Evolutionary conservation across 2,113 vertebrate genomes (phyloP), one percentile per base, ranked within the genome.

Genomic region (Stictonetta naevosa): DNA sequence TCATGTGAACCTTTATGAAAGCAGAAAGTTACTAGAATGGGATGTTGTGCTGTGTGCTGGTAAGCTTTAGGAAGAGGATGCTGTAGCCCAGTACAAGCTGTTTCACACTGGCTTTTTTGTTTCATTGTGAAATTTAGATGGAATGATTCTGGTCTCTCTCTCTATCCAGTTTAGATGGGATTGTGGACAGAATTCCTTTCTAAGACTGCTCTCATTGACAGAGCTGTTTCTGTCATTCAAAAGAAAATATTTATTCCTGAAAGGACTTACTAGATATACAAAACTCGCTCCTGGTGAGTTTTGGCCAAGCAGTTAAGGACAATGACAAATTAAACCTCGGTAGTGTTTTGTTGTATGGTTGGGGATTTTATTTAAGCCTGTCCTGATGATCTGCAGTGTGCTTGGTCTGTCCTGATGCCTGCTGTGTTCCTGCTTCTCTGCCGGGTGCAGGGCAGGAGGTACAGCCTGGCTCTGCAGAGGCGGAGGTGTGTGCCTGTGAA

Each of bases 111-210:
- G 8, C 18, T 74, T 85, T 88, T 44, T 95, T 89, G 52, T 91
- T 16, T 55, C 13, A 3, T 69, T 71, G 62, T 64, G 76, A 90
- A 95, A 86, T 90, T 84, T 10, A 93, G 71, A 83, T 67, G 33
- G 83, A 85, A 90, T 88, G 34, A 60, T 64, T 73, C 22, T 40
- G n/a, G 6, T 77, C 96, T 96, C 97, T 58, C 4, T 62, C 91
- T 95, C 4, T 62, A 90, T 95, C 83, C 26, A 79, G 9, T 94
- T 94, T 87, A 63, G 29, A 55, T 44, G 88, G 76, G 83, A 86
- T 88, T 94, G 74, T 28, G 31, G 36, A 69, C 55, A 93, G 69
- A 92, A 80, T 62, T 77, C 53, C 34, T 94, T 97, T 95, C 82
- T 85, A 71, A 77, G 92, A 83, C 68, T 63, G 25, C 88, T 59